Conservation (phyloP, 1,140 invertebrate genomes). For the Anoplolepis gracilipes region DNA sequence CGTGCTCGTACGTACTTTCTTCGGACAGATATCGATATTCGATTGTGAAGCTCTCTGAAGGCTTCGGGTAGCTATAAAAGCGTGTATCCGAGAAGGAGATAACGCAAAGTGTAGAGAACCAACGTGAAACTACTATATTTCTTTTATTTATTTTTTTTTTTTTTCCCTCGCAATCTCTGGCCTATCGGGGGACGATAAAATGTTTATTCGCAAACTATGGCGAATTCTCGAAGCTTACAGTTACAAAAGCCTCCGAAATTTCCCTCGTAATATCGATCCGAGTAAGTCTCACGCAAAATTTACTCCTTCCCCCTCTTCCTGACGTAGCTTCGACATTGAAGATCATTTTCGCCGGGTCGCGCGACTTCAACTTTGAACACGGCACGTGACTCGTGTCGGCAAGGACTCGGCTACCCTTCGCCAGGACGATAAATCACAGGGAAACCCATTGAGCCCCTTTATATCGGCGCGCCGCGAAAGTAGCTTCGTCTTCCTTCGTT, state of each 20-base stretch:
- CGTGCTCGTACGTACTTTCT: constrained; percentile 18
- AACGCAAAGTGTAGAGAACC: constrained; percentile 22
- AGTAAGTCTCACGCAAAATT: neutral
- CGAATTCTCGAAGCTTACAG: neutral
- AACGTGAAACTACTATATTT: constrained; percentile 15
- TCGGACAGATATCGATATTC: constrained; percentile 58
- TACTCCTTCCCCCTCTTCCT: neutral
- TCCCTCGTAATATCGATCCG: neutral
- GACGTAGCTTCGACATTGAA: constrained; percentile 7
- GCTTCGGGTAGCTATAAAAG: constrained; percentile 24
- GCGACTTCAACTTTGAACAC: constrained; percentile 37
- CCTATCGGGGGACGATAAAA: neutral
- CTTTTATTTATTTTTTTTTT: constrained; percentile 4
- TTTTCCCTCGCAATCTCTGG: neutral
- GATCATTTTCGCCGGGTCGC: constrained; percentile 41
- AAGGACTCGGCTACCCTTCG: constrained; percentile 37
- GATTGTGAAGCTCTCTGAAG: constrained; percentile 45
- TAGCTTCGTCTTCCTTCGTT: constrained; percentile 54
- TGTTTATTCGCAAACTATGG: constrained; percentile 2
- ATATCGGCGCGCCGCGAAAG: constrained; percentile 42
- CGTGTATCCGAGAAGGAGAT: constrained; percentile 32
- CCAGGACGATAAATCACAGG: constrained; percentile 50
- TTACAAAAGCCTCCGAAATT: neutral
- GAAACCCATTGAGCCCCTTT: constrained; percentile 48
- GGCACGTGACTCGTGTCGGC: constrained; percentile 45